Evolutionary conservation across 2,888 invertebrate genomes (phyloP), one percentile per base, ranked within the genome.

Genomic region (Altica lythri): DNA sequence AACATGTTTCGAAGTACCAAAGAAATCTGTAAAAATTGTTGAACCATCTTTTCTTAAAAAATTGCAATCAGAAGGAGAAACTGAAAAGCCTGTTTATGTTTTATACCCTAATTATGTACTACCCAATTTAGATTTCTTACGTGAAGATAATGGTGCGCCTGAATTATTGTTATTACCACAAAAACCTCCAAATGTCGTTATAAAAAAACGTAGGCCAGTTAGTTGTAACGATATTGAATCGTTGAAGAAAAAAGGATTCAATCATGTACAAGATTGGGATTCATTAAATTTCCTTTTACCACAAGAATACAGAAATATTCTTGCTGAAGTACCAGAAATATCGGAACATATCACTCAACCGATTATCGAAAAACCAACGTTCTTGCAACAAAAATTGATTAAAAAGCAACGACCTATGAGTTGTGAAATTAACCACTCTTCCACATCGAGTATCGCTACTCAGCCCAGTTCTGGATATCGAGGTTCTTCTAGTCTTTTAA

Each of bases 241-340:
- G 57, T 75, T 94, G 29, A 86, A 87, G 71, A 87, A 87, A 70
- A 86, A 88, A 74, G 90, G 91, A 47, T 86, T 92, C 59, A 83
- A 85, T 32, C 94, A 95, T 72, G 88, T 96, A 5, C 85, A 87
- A 72, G 96, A 96, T 75, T 96, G 95, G 95, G 92, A 93, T 68
- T 95, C 94, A 0, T 78, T 96, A 45, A 92, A 90, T 66, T 88
- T 95, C 63, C 80, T 96, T 42, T 77, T 96, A 59, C 96, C 96
- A 2, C 79, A 82, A 61, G 93, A 96, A 74, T 92, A 90, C 72
- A 84, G 85, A 60, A 86, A 88, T 69, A 81, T 92, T 60, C 74
- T 94, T 43, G 83, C 86, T 10, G 90, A 91, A 73, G 83, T 92
- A 68, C 92, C 92, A 4, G 90, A 92, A 77, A 79, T 90, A 38